Conservation (phyloP, 2,113 vertebrate genomes). For the Mesembrinibis cayennensis region DNA sequence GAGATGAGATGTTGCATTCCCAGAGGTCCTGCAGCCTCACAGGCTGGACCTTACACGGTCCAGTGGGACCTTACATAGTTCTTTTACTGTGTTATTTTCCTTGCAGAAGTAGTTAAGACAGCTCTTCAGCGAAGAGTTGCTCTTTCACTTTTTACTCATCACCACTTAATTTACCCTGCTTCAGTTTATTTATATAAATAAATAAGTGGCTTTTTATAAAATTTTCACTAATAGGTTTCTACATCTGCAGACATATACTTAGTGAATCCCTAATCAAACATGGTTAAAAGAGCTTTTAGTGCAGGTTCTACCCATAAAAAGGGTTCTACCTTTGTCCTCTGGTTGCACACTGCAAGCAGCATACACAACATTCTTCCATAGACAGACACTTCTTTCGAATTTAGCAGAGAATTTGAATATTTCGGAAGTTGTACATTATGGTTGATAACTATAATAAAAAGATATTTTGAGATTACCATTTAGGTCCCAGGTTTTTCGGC, state of each 20-base stretch:
- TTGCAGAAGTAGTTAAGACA: neutral
- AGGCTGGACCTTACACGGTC: neutral
- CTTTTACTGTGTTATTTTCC: neutral
- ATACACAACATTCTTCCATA: neutral
- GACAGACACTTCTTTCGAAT: neutral
- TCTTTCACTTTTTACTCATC: neutral
- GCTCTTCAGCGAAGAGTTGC: neutral
- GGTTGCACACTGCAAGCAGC: neutral
- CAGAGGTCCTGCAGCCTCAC: neutral
- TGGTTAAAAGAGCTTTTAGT: neutral
- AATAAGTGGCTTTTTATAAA: neutral
- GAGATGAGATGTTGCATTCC: neutral
- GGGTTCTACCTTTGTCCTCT: neutral
- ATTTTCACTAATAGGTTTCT: neutral
- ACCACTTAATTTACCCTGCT: neutral
- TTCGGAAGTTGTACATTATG: neutral
- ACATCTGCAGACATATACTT: neutral
- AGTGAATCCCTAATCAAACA: neutral
- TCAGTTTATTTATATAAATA: neutral
- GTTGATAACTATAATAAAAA: neutral
- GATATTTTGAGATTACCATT: neutral
- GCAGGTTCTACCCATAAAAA: neutral
- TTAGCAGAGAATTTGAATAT: neutral
- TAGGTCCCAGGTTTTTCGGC: neutral
- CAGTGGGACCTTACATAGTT: neutral